Percentiles rank a stretch among this genome's conserved stretches.
Conservation (phyloP, 2,888 invertebrate genomes). For the Heliothis peltigera region DNA sequence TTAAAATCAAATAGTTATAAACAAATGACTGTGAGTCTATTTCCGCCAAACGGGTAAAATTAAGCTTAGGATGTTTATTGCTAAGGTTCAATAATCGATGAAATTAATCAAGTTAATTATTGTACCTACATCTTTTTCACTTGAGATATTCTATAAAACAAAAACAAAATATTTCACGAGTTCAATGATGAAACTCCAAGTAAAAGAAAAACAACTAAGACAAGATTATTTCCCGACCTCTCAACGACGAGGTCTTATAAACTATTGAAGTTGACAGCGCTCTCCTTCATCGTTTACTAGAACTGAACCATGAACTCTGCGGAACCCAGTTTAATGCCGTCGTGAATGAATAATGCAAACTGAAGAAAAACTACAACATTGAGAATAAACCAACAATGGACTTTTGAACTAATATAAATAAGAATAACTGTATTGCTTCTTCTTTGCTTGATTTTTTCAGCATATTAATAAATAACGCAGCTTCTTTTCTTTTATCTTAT, state of each 20-base stretch:
- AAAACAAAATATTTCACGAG: not conserved
- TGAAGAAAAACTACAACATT: conserved; percentile 36
- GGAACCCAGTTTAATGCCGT: conserved; percentile 38
- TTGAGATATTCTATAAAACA: not conserved
- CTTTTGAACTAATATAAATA: conserved; percentile 45
- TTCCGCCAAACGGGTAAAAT: too few relatives aligned
- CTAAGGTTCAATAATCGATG: too few relatives aligned
- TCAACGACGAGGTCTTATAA: conserved; percentile 46
- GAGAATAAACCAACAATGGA: conserved; percentile 30
- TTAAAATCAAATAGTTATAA: too few relatives aligned
- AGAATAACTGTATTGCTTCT: conserved; percentile 23
- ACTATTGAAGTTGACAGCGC: conserved; percentile 54
- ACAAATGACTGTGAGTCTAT: too few relatives aligned
- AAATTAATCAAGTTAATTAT: not conserved
- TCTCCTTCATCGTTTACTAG: conserved; percentile 53
- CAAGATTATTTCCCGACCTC: conserved; percentile 43
- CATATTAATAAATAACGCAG: conserved; percentile 21
- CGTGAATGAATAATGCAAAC: conserved; percentile 56
- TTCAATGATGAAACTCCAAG: conserved; percentile 1
- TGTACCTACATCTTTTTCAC: not conserved
- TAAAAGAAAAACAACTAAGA: conserved; percentile 27
- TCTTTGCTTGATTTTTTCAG: conserved; percentile 16
- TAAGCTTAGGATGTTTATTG: too few relatives aligned
- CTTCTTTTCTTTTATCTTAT: conserved; percentile 4
- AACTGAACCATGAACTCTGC: conserved; percentile 38